Conservation (phyloP, 2,888 invertebrate species). For the Crossocerus cetratus region DNA sequence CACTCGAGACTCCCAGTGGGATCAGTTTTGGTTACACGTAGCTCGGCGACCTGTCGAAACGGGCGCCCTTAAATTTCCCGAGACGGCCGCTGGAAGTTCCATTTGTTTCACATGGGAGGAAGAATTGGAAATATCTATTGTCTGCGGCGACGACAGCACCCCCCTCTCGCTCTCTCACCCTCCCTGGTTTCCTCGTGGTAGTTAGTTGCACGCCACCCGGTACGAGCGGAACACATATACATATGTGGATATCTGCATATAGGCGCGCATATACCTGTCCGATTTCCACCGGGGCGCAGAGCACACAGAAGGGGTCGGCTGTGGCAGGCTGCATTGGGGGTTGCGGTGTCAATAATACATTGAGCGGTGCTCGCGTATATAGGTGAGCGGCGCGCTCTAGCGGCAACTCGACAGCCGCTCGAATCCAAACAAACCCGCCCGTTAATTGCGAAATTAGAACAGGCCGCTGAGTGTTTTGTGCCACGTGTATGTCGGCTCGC, state of each 20-base stretch:
- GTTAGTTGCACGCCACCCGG: constrained; percentile 49
- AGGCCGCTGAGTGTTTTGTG: too few species aligned
- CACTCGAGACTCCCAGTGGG: too few species aligned
- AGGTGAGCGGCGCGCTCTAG: constrained; percentile 58
- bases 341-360: constrained; percentile 71
- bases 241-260: constrained; percentile 22
- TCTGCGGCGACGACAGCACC: constrained; percentile 17
- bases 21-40: too few species aligned
- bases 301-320: constrained; percentile 59
- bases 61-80: not conserved
- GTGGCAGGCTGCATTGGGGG: constrained; percentile 68
- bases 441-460: too few species aligned
- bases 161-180: not conserved
- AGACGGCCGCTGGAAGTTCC: not conserved
- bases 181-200: not conserved
- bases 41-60: too few species aligned
- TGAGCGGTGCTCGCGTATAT: constrained; percentile 59
- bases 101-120: not conserved
- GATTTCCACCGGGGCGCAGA: constrained; percentile 62
- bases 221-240: constrained; percentile 37
- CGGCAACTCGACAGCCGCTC: constrained; percentile 47
- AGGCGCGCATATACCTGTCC: constrained; percentile 62
- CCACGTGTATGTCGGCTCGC: too few species aligned
- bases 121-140: constrained; percentile 6
- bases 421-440: constrained; percentile 44